Evolutionary conservation across 2,888 invertebrate species (phyloP).

Genomic region (Trilocha varians): DNA sequence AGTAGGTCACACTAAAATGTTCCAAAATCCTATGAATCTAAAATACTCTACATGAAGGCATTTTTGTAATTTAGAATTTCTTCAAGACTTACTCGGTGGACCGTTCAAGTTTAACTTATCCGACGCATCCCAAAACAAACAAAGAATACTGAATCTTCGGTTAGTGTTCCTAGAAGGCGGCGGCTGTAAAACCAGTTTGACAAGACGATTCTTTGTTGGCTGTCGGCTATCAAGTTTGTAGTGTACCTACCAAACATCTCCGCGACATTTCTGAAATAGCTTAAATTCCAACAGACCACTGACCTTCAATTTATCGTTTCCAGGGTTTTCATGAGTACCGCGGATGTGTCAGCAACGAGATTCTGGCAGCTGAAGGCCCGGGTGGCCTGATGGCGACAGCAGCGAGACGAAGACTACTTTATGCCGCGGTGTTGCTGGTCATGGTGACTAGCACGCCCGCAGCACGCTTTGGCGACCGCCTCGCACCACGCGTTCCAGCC

Average conservation of each 20-base stretch:
- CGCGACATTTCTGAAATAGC: not conserved
- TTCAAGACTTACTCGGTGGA: no score
- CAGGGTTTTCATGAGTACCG: slow-evolving; percentile 38
- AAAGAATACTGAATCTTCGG: slow-evolving; percentile 54
- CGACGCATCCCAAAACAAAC: slow-evolving; percentile 45
- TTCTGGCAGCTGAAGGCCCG: slow-evolving; percentile 50
- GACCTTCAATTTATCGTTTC: slow-evolving; percentile 20
- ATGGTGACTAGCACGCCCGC: slow-evolving; percentile 36
- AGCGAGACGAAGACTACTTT: slow-evolving; percentile 45
- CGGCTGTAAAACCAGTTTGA: slow-evolving; percentile 55
- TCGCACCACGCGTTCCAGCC: slow-evolving; percentile 55
- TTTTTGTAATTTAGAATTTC: no score
- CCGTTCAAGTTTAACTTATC: no score
- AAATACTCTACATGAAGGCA: no score
- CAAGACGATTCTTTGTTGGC: slow-evolving; percentile 52
- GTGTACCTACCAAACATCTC: not conserved
- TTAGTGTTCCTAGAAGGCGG: slow-evolving; percentile 54
- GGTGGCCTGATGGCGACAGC: slow-evolving; percentile 54
- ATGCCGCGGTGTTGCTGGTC: slow-evolving; percentile 44
- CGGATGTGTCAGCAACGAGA: slow-evolving; percentile 47
- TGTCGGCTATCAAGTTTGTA: slow-evolving; percentile 4
- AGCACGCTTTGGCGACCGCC: slow-evolving; percentile 57
- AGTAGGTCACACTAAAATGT: no score
- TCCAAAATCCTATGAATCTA: no score
- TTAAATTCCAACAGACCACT: not conserved